A percentile compares a stretch with the other conserved stretches of the same genome.
Evolutionary conservation across 2,888 invertebrate species (phyloP).

Genomic region (Yponomeuta plumbellus): DNA sequence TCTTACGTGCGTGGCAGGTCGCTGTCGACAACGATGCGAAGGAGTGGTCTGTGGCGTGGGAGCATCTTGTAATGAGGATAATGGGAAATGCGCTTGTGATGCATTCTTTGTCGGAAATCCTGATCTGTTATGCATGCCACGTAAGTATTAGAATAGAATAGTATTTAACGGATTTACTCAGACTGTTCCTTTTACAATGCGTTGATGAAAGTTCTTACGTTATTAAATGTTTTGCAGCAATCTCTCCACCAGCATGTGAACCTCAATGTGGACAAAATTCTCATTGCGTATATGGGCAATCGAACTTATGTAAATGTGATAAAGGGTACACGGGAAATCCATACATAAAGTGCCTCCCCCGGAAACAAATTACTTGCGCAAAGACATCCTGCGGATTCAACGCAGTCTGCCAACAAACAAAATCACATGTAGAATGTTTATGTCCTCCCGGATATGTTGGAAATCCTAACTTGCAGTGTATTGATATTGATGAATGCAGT

Average conservation of each 20-base stretch:
- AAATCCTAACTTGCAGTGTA: constrained; percentile 91
- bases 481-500: constrained; percentile 89
- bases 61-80: constrained; percentile 87
- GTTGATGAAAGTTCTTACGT: neutral
- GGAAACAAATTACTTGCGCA: constrained; percentile 83
- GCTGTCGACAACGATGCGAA: constrained; percentile 93
- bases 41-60: constrained; percentile 92
- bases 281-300: constrained; percentile 89
- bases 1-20: constrained; percentile 88
- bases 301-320: constrained; percentile 88
- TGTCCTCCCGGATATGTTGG: constrained; percentile 90
- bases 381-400: constrained; percentile 84
- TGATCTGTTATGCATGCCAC: constrained; percentile 92
- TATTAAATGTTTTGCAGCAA: constrained; percentile 73
- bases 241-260: constrained; percentile 84
- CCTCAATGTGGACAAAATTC: constrained; percentile 90
- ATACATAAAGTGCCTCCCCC: constrained; percentile 85
- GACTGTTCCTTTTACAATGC: neutral
- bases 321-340: constrained; percentile 91
- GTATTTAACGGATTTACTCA: neutral
- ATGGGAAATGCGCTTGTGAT: constrained; percentile 91
- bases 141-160: too few species aligned
- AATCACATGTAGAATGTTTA: constrained; percentile 85
- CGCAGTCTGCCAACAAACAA: constrained; percentile 87
- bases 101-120: constrained; percentile 93